A percentile compares a stretch with the other conserved stretches of the same genome.
These are phyloP conservation scores for Yponomeuta sedellus DNA, from an alignment of 2,888 invertebrate species.

Conservation along the genomic window DNA sequence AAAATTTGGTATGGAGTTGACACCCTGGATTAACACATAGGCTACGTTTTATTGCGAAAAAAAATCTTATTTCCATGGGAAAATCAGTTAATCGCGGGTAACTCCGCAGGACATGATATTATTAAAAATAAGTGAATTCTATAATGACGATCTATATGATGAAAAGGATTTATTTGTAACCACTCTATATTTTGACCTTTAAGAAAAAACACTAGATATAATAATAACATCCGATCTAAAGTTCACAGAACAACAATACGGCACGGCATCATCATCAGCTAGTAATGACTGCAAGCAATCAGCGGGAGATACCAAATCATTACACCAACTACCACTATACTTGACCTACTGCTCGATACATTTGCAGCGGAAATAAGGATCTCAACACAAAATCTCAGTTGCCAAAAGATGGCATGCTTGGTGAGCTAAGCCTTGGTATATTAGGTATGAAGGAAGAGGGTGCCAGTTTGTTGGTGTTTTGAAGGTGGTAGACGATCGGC, in stretches of 20 bases:
- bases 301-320: constrained; percentile 69
- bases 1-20: too few relatives aligned
- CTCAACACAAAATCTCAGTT: not conserved
- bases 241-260: constrained; percentile 16
- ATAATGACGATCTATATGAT: too few relatives aligned
- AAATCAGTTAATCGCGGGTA: too few relatives aligned
- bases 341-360: not conserved
- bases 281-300: constrained; percentile 45
- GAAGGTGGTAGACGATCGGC: constrained; percentile 41
- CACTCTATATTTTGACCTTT: not conserved
- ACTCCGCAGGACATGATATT: too few relatives aligned
- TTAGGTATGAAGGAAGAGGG: not conserved
- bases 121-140: too few relatives aligned
- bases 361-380: not conserved
- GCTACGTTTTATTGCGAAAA: too few relatives aligned
- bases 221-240: not conserved
- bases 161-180: not conserved
- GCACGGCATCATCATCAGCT: constrained; percentile 10
- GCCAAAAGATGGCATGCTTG: not conserved
- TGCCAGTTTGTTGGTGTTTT: not conserved
- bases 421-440: not conserved
- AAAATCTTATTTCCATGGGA: too few relatives aligned
- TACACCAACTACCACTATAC: constrained; percentile 33
- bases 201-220: not conserved
- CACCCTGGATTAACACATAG: too few relatives aligned